phyloP scores from a whole-genome alignment of 2,888 invertebrate species.

The Isotomurus palustris region DNA sequence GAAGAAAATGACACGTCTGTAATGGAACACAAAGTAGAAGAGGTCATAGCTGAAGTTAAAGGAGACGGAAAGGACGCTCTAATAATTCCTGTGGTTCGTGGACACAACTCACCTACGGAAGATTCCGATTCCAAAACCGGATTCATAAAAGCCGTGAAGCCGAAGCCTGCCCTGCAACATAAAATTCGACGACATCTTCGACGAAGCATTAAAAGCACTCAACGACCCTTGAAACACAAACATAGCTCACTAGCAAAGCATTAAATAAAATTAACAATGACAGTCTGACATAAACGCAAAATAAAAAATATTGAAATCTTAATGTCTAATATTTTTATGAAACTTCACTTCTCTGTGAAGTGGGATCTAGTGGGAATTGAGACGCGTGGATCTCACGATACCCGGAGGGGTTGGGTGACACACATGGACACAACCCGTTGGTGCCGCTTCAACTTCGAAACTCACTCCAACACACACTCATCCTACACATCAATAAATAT shows the following conservation, averaged over 20 bases:
- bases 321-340: not conserved
- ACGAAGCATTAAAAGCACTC: too few species aligned
- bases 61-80: conserved; percentile 25
- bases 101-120: conserved; percentile 11
- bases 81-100: conserved; percentile 27
- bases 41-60: conserved; percentile 17
- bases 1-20: conserved; percentile 2
- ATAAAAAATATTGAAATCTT: not conserved
- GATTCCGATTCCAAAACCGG: conserved; percentile 20
- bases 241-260: too few species aligned
- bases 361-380: too few species aligned
- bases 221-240: too few species aligned
- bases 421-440: conserved; percentile 1
- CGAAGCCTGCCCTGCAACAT: not conserved
- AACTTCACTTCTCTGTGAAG: too few species aligned
- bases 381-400: too few species aligned
- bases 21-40: conserved; percentile 23
- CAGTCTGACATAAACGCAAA: not conserved
- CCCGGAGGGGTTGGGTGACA: not conserved
- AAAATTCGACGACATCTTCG: too few species aligned
- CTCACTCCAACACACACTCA: not conserved
- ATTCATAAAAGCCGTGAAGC: conserved; percentile 22
- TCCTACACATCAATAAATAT: too few species aligned
- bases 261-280: not conserved
- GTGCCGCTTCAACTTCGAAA: not conserved